Base-by-base conservation (phyloP, 2,888 invertebrate genomes). In the Pycnomerus fuliginosus region DNA sequence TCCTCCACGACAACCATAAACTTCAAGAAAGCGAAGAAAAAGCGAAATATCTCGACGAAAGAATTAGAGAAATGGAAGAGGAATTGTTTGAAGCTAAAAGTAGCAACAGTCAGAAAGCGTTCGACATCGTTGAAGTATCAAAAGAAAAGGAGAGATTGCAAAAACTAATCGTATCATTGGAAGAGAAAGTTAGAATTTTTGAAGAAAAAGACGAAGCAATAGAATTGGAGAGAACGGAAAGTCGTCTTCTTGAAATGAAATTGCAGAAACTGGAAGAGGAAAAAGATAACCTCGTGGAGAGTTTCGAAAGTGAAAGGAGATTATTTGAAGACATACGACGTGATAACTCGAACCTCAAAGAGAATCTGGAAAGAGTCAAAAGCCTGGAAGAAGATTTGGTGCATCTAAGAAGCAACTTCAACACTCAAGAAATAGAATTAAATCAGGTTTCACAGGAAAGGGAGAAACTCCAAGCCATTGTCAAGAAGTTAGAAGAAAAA, bases 121-220 rank as follows among this genome's bases (percentile, higher is more conserved):
- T 11, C 20, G n/a, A 17, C 12, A 24, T 25, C 28, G 50, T 53
- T 27, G 45, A 39, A 13, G 36, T 46, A 13, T 23, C 52, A 27
- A 22, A 56, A 8, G 43, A 60, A 36, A 50, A 51, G 13, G 11
- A n/a, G 16, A 2, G 22, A 10, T 11, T 23, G 10, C n/a, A 22
- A 13, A 13, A 24, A 14, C 5, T 22, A 12, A 15, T 16, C 12
- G 14, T n/a, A 4, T 11, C 12, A 15, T 37, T 53, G 4, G 12
- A 16, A 4, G 47, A 51, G 20, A 47, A 55, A 36, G 33, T 43
- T 11, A 23, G 52, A 27, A 39, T 56, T 20, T 32, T 53, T 5
- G 51, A 55, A 38, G 53, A 58, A 23, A 53, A 49, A 45, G 27
- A 53, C 13, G 48, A 45, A 47, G 29, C 45, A 2, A 28, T 37